Conservation (phyloP, 2,888 invertebrate species). For the Amiota minor region DNA sequence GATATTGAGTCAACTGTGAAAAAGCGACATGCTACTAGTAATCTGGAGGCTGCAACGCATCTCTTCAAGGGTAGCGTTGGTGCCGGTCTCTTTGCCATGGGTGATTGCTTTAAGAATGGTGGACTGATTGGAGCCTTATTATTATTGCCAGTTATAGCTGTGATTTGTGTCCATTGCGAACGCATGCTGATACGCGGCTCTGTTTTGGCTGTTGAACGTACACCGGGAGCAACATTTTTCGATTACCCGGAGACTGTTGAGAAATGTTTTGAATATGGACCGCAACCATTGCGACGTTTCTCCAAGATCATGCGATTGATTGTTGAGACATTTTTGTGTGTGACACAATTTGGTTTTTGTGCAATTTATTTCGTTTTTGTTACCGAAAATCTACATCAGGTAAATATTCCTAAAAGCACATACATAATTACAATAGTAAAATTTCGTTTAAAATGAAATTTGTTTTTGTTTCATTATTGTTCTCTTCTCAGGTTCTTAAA, state of each 20-base stretch:
- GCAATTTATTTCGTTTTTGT: constrained; percentile 97
- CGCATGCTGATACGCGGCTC: constrained; percentile 81
- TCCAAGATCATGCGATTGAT: constrained; percentile 80
- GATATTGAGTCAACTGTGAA: constrained; percentile 42
- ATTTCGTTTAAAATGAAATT: too few relatives aligned
- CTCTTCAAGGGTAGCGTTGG: constrained; percentile 96
- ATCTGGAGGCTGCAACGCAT: constrained; percentile 89
- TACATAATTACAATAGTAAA: background rate
- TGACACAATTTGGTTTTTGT: constrained; percentile 97
- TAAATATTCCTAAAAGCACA: constrained; percentile 38
- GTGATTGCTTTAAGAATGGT: constrained; percentile 92
- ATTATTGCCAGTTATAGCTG: constrained; percentile 86
- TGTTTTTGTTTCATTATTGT: background rate
- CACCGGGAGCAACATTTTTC: constrained; percentile 75
- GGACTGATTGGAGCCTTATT: constrained; percentile 87
- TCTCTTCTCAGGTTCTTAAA: constrained; percentile 73
- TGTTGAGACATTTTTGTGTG: constrained; percentile 89
- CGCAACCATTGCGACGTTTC: constrained; percentile 76
- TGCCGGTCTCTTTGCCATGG: constrained; percentile 95
- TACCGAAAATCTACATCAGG: constrained; percentile 85
- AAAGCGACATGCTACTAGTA: constrained; percentile 75
- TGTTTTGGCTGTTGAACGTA: constrained; percentile 59
- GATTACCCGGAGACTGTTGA: constrained; percentile 89
- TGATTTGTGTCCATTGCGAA: constrained; percentile 93
- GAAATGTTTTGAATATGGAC: constrained; percentile 85